Conservation (phyloP, 2,113 vertebrate genomes). For the Sigmodon hispidus region DNA sequence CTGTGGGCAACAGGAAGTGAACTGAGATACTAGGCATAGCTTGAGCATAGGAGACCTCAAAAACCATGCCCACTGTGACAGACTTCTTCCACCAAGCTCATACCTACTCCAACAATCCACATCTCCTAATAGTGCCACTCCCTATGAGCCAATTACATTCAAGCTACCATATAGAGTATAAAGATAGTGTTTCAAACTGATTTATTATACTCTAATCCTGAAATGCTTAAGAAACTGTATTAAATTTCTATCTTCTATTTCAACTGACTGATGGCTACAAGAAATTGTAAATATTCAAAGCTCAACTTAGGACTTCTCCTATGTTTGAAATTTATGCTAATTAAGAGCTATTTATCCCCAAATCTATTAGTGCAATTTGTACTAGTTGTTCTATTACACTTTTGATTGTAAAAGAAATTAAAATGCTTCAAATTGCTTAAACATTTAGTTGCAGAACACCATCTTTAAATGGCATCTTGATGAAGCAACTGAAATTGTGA, state of each 20-base stretch:
- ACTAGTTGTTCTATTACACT: neutral
- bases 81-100: neutral
- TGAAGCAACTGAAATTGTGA: neutral
- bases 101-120: neutral
- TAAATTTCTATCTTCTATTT: no score
- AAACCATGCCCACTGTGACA: neutral
- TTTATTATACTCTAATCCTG: no score
- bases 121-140: neutral
- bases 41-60: neutral
- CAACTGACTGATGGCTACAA: neutral
- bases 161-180: slow-evolving; percentile 11
- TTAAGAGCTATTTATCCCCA: neutral
- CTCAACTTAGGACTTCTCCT: neutral
- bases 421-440: slow-evolving; percentile 44
- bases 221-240: no score
- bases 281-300: neutral
- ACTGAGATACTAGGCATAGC: neutral
- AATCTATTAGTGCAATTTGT: neutral
- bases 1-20: neutral
- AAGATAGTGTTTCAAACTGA: slow-evolving; percentile 33
- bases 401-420: slow-evolving; percentile 13
- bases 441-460: neutral
- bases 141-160: slow-evolving; percentile 19
- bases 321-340: slow-evolving; percentile 30
- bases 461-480: slow-evolving; percentile 5